Conservation (phyloP, 2,888 invertebrate genomes). For the Dasypogon diadema region DNA sequence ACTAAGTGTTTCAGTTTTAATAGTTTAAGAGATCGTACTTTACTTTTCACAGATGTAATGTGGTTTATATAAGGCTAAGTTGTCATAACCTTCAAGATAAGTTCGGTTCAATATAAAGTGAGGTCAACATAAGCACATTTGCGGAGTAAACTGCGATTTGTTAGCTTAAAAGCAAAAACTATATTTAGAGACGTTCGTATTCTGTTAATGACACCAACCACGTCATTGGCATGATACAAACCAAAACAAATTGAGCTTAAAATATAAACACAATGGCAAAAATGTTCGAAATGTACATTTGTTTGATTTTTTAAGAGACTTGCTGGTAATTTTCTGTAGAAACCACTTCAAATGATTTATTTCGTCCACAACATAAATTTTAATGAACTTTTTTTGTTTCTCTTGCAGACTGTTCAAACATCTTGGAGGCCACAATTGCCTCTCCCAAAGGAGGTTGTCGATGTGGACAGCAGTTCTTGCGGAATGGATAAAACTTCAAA, state of each 20-base stretch:
- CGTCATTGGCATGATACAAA: conserved; percentile 14
- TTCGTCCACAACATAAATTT: not conserved
- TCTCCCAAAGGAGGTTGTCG: conserved; percentile 65
- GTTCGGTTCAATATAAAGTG: not conserved
- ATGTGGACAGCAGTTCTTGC: conserved; percentile 59
- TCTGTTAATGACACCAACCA: not conserved
- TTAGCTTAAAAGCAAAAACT: no score
- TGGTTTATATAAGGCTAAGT: no score
- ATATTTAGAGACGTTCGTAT: not conserved
- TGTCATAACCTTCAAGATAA: no score
- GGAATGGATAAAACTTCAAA: conserved; percentile 68
- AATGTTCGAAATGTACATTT: no score
- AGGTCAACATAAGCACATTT: not conserved
- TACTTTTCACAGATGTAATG: no score
- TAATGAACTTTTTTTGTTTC: conserved; percentile 15
- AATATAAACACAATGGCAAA: not conserved
- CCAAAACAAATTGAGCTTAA: conserved; percentile 19
- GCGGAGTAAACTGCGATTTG: no score
- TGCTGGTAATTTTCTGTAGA: no score
- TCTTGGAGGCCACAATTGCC: conserved; percentile 69
- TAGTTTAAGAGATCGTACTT: no score
- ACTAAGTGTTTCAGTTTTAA: no score
- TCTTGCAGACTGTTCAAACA: conserved; percentile 67
- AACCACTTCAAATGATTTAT: no score
- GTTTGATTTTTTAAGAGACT: no score